phyloP scores from a whole-genome alignment of 2,797 vertebrate species.

The Aldrovandia affinis region DNA sequence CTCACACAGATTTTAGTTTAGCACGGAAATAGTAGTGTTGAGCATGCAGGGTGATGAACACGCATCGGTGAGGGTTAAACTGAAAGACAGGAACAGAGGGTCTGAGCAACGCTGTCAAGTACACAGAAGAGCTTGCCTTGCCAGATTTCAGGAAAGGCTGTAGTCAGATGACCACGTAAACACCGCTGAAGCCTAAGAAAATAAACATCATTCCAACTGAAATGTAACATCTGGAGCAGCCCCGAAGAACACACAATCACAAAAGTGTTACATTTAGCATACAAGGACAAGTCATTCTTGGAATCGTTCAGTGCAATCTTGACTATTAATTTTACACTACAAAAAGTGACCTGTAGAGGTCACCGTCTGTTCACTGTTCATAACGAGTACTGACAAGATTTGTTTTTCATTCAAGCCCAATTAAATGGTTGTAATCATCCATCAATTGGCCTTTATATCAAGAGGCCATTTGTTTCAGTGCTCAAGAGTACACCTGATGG shows the following conservation, averaged over 20 bases:
- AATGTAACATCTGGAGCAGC: neutral
- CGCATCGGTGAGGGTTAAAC: constrained; percentile 2
- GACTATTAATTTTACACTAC: neutral
- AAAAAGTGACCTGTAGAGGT: neutral
- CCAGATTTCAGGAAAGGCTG: constrained; percentile 25
- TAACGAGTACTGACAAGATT: neutral
- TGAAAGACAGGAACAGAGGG: neutral
- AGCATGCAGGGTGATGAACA: constrained; percentile 12
- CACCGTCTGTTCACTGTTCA: neutral
- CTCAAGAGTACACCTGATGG: neutral
- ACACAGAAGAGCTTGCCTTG: constrained; percentile 30
- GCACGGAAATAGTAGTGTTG: neutral
- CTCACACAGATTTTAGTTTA: constrained; percentile 2
- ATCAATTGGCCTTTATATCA: neutral
- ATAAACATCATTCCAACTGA: constrained; percentile 20
- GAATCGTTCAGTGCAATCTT: neutral
- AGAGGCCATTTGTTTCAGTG: neutral
- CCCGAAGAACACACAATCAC: neutral
- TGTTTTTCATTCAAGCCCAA: neutral
- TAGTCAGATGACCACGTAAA: constrained; percentile 22
- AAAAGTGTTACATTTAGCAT: neutral
- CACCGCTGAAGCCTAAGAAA: constrained; percentile 20
- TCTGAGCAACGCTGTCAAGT: constrained; percentile 13
- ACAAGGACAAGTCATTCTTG: neutral
- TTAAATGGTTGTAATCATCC: neutral